Conservation (phyloP, 2,797 vertebrate genomes). For the Alcedo quadribrachys region DNA sequence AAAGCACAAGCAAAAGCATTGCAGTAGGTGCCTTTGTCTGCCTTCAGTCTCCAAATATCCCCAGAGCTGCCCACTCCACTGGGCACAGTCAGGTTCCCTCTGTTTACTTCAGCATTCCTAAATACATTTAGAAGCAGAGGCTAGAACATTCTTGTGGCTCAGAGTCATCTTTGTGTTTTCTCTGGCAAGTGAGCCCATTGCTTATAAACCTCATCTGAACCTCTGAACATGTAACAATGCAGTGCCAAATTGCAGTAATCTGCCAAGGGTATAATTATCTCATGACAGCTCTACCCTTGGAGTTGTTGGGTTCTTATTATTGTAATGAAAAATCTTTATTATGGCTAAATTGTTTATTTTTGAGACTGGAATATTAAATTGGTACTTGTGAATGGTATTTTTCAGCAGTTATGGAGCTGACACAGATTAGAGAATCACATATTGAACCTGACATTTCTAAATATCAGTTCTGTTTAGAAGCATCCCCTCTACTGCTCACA, state of each 20-base stretch:
- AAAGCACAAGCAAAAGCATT: neutral
- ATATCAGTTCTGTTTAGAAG: constrained; percentile 5
- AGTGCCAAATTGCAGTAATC: constrained; percentile 68
- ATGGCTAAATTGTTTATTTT: constrained; percentile 63
- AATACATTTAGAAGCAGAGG: constrained; percentile 35
- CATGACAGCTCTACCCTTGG: constrained; percentile 68
- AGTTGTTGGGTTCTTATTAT: constrained; percentile 63
- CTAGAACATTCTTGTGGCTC: constrained; percentile 35
- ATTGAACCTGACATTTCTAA: constrained; percentile 54
- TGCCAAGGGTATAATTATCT: constrained; percentile 65
- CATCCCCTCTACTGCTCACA: neutral
- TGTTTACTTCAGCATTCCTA: constrained; percentile 15
- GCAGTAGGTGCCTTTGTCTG: constrained; percentile 30
- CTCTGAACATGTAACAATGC: constrained; percentile 49
- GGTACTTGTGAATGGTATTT: constrained; percentile 8
- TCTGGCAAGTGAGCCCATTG: constrained; percentile 12
- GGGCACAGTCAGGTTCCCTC: neutral
- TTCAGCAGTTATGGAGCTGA: constrained; percentile 24
- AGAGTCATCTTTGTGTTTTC: neutral
- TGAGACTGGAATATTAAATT: constrained; percentile 45
- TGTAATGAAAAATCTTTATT: constrained; percentile 69
- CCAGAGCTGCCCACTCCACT: neutral
- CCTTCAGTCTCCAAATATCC: neutral
- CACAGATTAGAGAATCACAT: constrained; percentile 14
- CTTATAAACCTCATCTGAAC: constrained; percentile 59